Evolutionary conservation across 2,797 vertebrate genomes (phyloP).

Genomic region (Melanotaenia boesemani): DNA sequence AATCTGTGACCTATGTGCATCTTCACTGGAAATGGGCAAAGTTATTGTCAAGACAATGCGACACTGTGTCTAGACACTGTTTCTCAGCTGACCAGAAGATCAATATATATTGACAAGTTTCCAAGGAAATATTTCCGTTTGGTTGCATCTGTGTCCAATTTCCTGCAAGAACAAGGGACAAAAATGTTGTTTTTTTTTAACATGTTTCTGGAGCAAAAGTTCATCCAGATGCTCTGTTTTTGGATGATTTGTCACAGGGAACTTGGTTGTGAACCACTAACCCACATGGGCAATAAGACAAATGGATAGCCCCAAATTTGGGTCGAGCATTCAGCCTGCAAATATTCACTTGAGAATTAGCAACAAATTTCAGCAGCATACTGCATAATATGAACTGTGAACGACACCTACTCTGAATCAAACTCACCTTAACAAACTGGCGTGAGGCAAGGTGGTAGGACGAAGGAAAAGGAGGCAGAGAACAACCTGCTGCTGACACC

Average conservation of each 20-base stretch:
- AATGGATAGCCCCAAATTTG: conserved; percentile 62
- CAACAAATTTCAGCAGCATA: conserved; percentile 37
- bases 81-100: conserved; percentile 63
- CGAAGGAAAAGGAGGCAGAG: conserved; percentile 17
- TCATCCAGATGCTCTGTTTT: conserved; percentile 38
- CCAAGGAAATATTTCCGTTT: conserved; percentile 30
- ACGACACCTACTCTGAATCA: conserved; percentile 36
- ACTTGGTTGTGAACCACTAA: conserved; percentile 61
- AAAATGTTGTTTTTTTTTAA: background rate
- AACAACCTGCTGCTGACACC: conserved; percentile 68
- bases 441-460: conserved; percentile 15
- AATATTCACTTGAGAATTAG: conserved; percentile 41
- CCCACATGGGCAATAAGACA: conserved; percentile 68
- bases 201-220: conserved; percentile 39
- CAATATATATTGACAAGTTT: conserved; percentile 71
- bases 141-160: conserved; percentile 24
- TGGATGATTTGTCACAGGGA: conserved; percentile 39
- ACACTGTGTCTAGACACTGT: conserved; percentile 68
- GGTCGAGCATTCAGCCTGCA: conserved; percentile 45
- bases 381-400: conserved; percentile 22
- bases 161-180: conserved; percentile 27
- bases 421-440: conserved; percentile 45
- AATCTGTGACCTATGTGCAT: conserved; percentile 44
- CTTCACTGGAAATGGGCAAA: conserved; percentile 17
- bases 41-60: conserved; percentile 56